Conservation (phyloP, 2,797 vertebrate genomes). For the Argyrosomus regius region DNA sequence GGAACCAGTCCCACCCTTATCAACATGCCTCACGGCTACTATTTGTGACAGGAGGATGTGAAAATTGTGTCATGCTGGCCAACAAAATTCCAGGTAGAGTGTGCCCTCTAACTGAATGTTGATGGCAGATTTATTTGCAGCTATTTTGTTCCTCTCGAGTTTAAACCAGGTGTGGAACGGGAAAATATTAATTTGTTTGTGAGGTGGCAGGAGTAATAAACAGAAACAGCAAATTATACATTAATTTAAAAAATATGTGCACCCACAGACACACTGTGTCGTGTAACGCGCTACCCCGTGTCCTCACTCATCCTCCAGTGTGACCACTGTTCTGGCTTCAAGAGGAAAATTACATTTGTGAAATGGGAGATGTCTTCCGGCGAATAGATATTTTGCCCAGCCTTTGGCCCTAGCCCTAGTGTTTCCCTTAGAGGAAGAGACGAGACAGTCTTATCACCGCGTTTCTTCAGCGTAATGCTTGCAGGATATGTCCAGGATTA, state of each 20-base stretch:
- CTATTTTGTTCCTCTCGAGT: constrained; percentile 2
- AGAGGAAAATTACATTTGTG: constrained; percentile 45
- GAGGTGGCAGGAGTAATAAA: neutral
- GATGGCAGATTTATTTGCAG: neutral
- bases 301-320: constrained; percentile 18
- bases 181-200: neutral
- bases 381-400: constrained; percentile 9
- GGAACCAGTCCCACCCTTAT: constrained; percentile 38
- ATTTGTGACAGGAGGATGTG: constrained; percentile 46
- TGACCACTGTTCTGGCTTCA: constrained; percentile 19
- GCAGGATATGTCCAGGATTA: constrained; percentile 42
- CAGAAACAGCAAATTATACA: neutral
- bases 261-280: neutral
- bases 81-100: neutral
- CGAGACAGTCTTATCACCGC: constrained; percentile 44
- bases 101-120: constrained; percentile 4
- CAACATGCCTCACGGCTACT: constrained; percentile 17
- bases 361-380: constrained; percentile 37
- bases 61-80: constrained; percentile 9
- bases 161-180: neutral
- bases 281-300: neutral
- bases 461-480: constrained; percentile 35
- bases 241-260: neutral
- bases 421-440: constrained; percentile 41
- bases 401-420: constrained; percentile 32